Base-by-base conservation (phyloP, 2,888 invertebrate genomes). In the Scrobipalpa atriplicella region DNA sequence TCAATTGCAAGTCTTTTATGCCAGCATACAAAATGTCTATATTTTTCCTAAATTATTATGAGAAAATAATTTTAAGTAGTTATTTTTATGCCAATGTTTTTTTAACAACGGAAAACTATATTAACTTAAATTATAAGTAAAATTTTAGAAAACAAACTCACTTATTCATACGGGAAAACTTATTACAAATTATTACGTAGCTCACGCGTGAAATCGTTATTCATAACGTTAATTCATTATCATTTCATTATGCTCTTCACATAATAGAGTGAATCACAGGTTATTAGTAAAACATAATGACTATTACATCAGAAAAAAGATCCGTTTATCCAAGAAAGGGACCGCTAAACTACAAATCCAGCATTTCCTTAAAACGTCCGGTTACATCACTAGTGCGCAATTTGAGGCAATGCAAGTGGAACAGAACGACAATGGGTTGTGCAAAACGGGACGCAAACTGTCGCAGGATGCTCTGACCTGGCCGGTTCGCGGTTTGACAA, bases 391-490 rank as follows among this genome's bases (percentile, higher is more conserved):
- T 19, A 62, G 41, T 66, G 71, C 73, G 76, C 77, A 79, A 82
- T 80, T 81, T 76, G 81, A 80, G 80, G 81, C 81, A 82, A 77
- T 72, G 82, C 82, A 82, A 89, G 82, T 89, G 85, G 86, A 87
- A 89, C 88, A 83, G 80, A 85, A 81, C 80, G 78, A 86, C 87
- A 89, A 89, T 88, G 77, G 83, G 67, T 84, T 83, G 84, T 79
- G 87, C 83, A 86, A 56, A 86, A 78, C 79, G 78, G 79, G 73
- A 72, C 70, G 77, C 78, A 78, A 80, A 83, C 75, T 77, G 82
- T 78, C 82, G 75, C 85, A 87, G 89, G 87, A 88, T 84, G 75
- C 70, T 9, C 62, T 71, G 72, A 71, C 72, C 70, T 72, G 75
- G 73, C 67, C 76, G 72, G 67, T 70, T 67, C 63, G 67, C 41